Evolutionary conservation across 2,113 vertebrate species (phyloP), one percentile per base, ranked within the genome.

Genomic region (Pseudois nayaur): DNA sequence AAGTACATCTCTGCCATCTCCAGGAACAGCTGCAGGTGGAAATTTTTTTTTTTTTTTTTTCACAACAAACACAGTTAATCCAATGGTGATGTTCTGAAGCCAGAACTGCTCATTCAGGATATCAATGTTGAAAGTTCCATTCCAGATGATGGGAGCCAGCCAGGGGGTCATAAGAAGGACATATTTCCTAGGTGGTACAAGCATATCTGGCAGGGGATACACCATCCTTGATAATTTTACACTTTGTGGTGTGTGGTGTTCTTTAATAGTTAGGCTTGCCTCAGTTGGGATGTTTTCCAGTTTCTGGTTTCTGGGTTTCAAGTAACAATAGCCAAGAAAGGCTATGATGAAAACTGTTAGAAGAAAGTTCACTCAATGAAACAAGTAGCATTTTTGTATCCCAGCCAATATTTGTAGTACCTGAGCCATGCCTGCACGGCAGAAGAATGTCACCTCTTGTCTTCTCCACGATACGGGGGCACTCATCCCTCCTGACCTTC

Each of bases 1-100:
- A 99, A 99, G 93, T 99, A 87, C 89, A 93, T 57, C 97, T 99
- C 99, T 12, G 98, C 98, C 0, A 98, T 97, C 96, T 98, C 94
- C 91, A 99, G 92, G 89, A 99, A 99, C 9, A 57, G 33, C 40
- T 97, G 97, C 27, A 99, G 96, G 90, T 99, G 99, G 4, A 19
- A 3, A 3, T 43, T 25, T 33, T 78, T 2, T 2, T n/a, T 1
- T 50, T 50, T 93, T 76, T 96, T 90, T 76, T 2, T 1, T 1
- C 1, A 48, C 6, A 6, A 94, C 92, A 90, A 98, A 97, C 5
- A 93, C 48, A 4, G 93, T 96, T 17, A 91, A 27, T 31, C 93
- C 92, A 0, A 88, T 15, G 31, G 83, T 89, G 60, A 54, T 7
- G 0, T 79, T 90, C 52, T 11, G 45, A 8, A 57, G 29, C 60